Evolutionary conservation across 2,113 vertebrate species (phyloP), one percentile per base, ranked within the genome.

Genomic region (Cyanistes caeruleus): DNA sequence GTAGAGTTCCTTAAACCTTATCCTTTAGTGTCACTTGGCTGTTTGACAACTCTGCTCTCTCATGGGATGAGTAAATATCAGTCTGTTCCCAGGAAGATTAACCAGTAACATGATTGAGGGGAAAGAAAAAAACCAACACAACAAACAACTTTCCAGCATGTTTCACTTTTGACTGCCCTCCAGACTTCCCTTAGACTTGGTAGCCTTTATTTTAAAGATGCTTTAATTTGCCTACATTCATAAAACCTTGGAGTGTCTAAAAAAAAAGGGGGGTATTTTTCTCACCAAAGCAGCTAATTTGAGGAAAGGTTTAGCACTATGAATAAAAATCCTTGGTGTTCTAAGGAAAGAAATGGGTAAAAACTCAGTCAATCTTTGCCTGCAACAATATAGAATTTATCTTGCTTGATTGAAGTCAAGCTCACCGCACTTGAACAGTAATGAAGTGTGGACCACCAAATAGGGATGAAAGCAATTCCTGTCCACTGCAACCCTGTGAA

Each of bases 11-110:
- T 95, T 96, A 97, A 97, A 93, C 91, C 82, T 96, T 94, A 84
- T 91, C 79, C 95, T 37, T 87, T 96, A 93, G 70, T 95, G 90
- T 96, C 96, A 87, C 93, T 96, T 98, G 97, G 97, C 97, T 95
- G 94, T 64, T 92, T 97, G 97, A 97, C 97, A 98, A 82, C 69
- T 97, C 82, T 84, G 30, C 21, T 80, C 64, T 97, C 92, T 97
- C 97, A 89, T 97, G 97, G 97, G 97, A 97, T 96, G 94, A 96
- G 97, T 96, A 97, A 98, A 98, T 97, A 97, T 87, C 96, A 97
- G 83, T 75, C 88, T 95, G 96, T 98, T 98, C 97, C 97, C 98
- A 97, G 97, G 97, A 97, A 98, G 97, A 98, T 98, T 97, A 97
- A 93, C 94, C 84, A 85, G 86, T 92, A 83, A 96, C 97, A 97